A percentile compares a stretch with the other conserved stretches of the same genome.
These are phyloP conservation scores for Vulpes vulpes DNA, from an alignment of 2,113 vertebrate genomes.

Conservation along the genomic window DNA sequence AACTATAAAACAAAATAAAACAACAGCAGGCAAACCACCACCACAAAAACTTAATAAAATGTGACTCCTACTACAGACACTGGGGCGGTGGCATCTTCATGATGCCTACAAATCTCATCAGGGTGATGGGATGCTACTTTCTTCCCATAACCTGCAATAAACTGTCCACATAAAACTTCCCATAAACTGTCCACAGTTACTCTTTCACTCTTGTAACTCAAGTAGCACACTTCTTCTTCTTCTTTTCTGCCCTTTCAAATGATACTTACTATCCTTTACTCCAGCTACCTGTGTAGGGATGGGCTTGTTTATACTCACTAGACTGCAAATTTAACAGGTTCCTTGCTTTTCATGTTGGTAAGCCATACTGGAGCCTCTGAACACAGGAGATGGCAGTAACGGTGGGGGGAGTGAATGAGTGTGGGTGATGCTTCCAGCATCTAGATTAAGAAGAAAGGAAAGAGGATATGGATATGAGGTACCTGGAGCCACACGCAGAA, in stretches of 20 bases:
- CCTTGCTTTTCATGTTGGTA: background rate
- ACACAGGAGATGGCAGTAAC: fast-evolving
- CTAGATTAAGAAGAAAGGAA: background rate
- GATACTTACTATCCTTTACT: background rate
- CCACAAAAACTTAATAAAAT: background rate
- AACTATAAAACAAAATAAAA: background rate
- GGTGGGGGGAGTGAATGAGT: background rate
- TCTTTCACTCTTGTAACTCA: background rate
- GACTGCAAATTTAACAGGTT: background rate
- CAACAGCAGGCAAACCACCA: background rate
- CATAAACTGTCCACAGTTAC: background rate
- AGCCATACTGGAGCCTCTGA: background rate
- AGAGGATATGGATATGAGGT: background rate
- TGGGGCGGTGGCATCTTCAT: fast-evolving
- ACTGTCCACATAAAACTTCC: too few species aligned
- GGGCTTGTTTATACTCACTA: background rate
- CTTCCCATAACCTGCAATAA: too few species aligned
- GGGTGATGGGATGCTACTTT: fast-evolving
- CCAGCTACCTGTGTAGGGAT: background rate
- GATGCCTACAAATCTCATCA: background rate
- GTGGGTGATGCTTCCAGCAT: background rate
- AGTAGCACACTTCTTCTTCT: too few species aligned
- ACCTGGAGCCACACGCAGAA: background rate
- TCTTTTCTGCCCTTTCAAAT: background rate
- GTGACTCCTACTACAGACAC: background rate